phyloP scores from a whole-genome alignment of 2,888 invertebrate species.

The Hemaris fuciformis region DNA sequence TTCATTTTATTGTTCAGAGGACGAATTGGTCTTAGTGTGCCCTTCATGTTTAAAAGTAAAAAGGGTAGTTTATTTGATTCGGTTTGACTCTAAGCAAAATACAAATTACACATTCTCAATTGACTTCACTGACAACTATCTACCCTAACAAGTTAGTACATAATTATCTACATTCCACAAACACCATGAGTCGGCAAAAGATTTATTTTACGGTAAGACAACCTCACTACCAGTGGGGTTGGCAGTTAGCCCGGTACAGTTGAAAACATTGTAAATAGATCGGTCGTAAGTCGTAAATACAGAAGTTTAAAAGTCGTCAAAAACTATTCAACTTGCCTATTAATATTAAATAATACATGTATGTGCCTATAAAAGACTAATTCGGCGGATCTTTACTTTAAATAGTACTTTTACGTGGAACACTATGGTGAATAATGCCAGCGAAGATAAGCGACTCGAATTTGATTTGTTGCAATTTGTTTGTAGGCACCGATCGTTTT shows the following conservation, averaged over 20 bases:
- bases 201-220: conserved; percentile 28
- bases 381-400: conserved; percentile 70
- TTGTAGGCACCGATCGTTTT: conserved; percentile 23
- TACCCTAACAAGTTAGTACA: conserved; percentile 58
- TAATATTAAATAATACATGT: conserved; percentile 46
- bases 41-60: conserved; percentile 40
- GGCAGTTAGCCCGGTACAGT: conserved; percentile 47
- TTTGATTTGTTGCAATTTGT: conserved; percentile 19
- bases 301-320: conserved; percentile 62
- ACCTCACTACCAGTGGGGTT: conserved; percentile 43
- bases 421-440: conserved; percentile 66
- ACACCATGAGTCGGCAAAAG: conserved; percentile 46
- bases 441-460: conserved; percentile 33
- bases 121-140: conserved; percentile 63
- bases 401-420: conserved; percentile 58
- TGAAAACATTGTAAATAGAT: conserved; percentile 55
- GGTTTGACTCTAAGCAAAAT: conserved; percentile 37
- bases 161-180: conserved; percentile 60
- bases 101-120: conserved; percentile 60
- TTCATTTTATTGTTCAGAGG: conserved; percentile 68
- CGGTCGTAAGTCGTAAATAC: conserved; percentile 41
- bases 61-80: conserved; percentile 23
- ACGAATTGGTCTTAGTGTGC: conserved; percentile 67
- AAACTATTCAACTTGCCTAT: conserved; percentile 58
- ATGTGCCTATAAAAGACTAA: conserved; percentile 70